These are phyloP conservation scores for Drosophila mimica DNA, from an alignment of 2,888 invertebrate species.

Conservation along the genomic window DNA sequence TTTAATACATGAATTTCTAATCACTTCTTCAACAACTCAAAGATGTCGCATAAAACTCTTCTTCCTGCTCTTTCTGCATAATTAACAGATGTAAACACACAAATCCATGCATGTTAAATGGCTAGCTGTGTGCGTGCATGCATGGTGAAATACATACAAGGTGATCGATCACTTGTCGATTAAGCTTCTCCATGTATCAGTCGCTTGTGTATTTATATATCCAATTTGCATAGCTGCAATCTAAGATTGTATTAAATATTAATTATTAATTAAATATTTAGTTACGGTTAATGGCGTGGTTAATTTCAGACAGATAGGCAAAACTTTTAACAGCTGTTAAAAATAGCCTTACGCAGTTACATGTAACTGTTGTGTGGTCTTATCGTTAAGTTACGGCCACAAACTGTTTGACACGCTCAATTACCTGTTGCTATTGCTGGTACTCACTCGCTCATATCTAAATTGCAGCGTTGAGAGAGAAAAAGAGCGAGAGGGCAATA, in stretches of 20 bases:
- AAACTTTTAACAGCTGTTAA: neutral
- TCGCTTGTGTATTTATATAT: neutral
- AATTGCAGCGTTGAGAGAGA: neutral
- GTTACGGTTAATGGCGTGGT: neutral
- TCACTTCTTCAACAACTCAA: neutral
- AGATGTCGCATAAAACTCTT: neutral
- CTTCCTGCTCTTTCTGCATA: neutral
- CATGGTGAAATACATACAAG: conserved; percentile 1
- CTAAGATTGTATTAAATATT: neutral
- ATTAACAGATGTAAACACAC: neutral
- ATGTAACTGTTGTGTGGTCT: neutral
- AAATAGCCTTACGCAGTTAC: neutral
- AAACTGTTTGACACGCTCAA: neutral
- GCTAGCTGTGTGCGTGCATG: conserved; percentile 13
- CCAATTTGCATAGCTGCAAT: neutral
- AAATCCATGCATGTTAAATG: conserved; percentile 1
- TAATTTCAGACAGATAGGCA: neutral
- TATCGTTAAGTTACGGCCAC: neutral
- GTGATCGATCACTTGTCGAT: neutral
- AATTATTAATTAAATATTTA: neutral
- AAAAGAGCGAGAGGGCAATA: neutral
- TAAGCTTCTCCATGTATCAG: neutral
- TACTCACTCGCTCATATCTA: conserved; percentile 8
- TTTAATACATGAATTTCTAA: neutral
- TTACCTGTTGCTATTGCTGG: conserved; percentile 4